Evolutionary conservation across 2,888 invertebrate species (phyloP).

Genomic region (Drosophila ezoana): DNA sequence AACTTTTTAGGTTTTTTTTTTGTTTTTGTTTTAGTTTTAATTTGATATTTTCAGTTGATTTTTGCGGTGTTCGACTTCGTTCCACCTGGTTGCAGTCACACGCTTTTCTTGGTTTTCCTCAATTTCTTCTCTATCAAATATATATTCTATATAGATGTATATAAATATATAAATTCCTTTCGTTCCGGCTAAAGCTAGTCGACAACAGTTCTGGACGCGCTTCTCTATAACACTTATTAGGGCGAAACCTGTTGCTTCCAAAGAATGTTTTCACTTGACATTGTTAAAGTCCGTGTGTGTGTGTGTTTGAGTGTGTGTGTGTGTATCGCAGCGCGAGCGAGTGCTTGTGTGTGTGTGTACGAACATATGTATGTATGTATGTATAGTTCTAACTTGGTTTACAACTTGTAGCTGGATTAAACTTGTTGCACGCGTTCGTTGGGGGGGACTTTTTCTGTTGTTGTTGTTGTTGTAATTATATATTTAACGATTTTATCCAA

Average conservation of each 20-base stretch:
- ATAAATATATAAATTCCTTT: conserved; percentile 26
- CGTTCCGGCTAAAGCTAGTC: conserved; percentile 29
- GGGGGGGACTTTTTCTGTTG: conserved; percentile 7
- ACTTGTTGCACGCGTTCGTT: conserved; percentile 73
- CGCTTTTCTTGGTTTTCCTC: conserved; percentile 53
- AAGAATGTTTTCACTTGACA: conserved; percentile 80
- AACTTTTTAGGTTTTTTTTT: conserved; percentile 53
- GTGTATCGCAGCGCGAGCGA: conserved; percentile 35
- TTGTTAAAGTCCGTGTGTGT: conserved; percentile 62
- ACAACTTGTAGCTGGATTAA: conserved; percentile 71
- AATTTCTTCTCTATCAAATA: conserved; percentile 30
- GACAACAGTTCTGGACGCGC: conserved; percentile 63
- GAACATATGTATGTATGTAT: conserved; percentile 23
- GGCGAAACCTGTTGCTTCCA: conserved; percentile 80
- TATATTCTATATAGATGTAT: conserved; percentile 17
- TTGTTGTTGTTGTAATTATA: conserved; percentile 21
- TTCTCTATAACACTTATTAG: conserved; percentile 68
- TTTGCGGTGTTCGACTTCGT: conserved; percentile 57
- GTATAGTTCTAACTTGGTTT: conserved; percentile 67
- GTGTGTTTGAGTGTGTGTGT: conserved; percentile 32
- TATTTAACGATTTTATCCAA: conserved; percentile 35
- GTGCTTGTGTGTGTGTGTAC: conserved; percentile 23
- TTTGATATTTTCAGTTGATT: conserved; percentile 14
- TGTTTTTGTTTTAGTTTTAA: conserved; percentile 5
- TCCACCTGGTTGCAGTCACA: conserved; percentile 73